These are phyloP conservation scores for Drosophila mauritiana DNA, from an alignment of 1,140 invertebrate genomes.

Conservation along the genomic window DNA sequence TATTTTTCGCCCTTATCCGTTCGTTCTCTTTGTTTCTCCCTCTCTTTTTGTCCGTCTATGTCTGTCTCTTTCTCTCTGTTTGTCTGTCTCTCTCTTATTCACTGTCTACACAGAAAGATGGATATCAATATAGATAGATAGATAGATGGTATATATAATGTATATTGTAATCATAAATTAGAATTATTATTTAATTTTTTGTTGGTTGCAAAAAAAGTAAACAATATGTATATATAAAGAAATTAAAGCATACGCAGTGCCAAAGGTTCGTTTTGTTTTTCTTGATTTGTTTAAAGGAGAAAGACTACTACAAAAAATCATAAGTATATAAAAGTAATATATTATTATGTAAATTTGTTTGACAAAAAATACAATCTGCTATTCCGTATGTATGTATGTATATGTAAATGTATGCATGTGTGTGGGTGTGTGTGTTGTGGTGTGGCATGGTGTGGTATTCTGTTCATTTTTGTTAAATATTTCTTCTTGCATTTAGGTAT, in stretches of 20 bases:
- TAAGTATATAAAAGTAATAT: constrained; percentile 54
- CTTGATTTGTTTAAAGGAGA: constrained; percentile 17
- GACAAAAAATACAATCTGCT: constrained; percentile 80
- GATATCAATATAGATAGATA: constrained; percentile 52
- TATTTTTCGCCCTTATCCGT: constrained; percentile 2
- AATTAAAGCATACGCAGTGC: constrained; percentile 55
- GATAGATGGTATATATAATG: constrained; percentile 55
- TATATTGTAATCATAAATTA: constrained; percentile 73
- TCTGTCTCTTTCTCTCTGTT: constrained; percentile 1
- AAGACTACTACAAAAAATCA: constrained; percentile 57
- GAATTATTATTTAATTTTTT: constrained; percentile 65
- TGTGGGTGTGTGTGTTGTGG: constrained; percentile 31
- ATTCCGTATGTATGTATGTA: constrained; percentile 63
- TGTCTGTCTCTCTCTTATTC: constrained; percentile 19
- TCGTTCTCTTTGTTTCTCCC: constrained; percentile 2
- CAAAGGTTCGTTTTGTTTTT: constrained; percentile 27
- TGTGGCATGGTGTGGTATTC: constrained; percentile 33
- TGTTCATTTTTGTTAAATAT: constrained; percentile 29
- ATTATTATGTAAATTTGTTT: constrained; percentile 76
- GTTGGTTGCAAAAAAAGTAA: constrained; percentile 45
- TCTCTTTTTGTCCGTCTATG: constrained; percentile 4
- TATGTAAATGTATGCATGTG: constrained; percentile 50
- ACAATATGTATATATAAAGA: constrained; percentile 47
- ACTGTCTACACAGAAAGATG: constrained; percentile 32
- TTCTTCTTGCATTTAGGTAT: constrained; percentile 37